Conservation (phyloP, 2,113 vertebrate species). For the Sinocyclocheilus maitianheensis region DNA sequence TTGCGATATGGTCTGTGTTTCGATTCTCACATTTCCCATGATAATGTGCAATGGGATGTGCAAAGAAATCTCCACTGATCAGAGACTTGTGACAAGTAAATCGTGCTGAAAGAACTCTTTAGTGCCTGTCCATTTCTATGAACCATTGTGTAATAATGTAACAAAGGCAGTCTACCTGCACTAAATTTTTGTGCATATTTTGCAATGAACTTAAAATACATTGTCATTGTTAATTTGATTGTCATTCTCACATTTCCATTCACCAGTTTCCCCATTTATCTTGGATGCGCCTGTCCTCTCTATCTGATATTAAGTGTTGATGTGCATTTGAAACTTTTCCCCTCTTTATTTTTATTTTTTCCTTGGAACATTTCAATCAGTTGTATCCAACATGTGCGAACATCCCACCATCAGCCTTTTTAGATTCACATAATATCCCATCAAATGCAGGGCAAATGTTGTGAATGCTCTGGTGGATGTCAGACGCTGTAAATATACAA, state of each 20-base stretch:
- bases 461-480: conserved; percentile 5
- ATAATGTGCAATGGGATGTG: neutral
- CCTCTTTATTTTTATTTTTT: neutral
- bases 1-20: conserved; percentile 16
- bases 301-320: conserved; percentile 24
- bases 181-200: neutral
- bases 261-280: neutral
- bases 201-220: no score
- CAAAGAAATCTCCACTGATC: neutral
- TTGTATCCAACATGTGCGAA: neutral
- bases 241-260: neutral
- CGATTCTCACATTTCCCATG: neutral
- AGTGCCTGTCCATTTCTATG: neutral
- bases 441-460: neutral
- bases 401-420: neutral
- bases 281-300: neutral
- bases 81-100: neutral
- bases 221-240: neutral
- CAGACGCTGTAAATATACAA: conserved; percentile 16
- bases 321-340: conserved; percentile 3
- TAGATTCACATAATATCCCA: conserved; percentile 11
- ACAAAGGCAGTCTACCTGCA: neutral
- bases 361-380: neutral
- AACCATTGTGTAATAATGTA: neutral
- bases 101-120: neutral